Base-by-base conservation (phyloP, 2,113 vertebrate species). In the Martes martes region DNA sequence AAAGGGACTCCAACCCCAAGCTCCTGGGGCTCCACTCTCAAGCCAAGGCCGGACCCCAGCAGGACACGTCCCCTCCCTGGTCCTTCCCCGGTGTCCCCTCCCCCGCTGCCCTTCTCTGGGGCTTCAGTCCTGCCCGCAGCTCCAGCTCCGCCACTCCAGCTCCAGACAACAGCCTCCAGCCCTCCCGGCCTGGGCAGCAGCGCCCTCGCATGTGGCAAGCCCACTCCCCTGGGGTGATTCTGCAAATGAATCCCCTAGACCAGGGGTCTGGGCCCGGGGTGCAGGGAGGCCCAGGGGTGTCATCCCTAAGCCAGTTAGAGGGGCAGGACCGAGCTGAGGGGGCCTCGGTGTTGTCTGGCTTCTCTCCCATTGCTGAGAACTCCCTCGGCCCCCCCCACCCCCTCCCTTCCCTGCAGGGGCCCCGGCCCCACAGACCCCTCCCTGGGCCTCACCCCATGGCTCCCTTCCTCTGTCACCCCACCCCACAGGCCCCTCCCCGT, bases 1-100 rank as follows among this genome's bases (percentile, higher is more conserved):
- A 3, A 9, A 5, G 57, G 28, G 18, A 28, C 4, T 11, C 33
- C 15, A 39, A 4, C 50, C n/a, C 0, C 0, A 0, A 31, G 33
- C 9, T 8, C 23, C 2, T 1, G 21, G 52, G 52, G 23, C 33
- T n/a, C 6, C 2, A 1, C 16, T 18, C 2, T 33, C 13, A 23
- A 55, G 76, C 19, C 21, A 6, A 67, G 45, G 55, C 55, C 26
- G 4, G 59, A 21, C 16, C 1, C 74, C 61, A 9, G 89, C 6
- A 13, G 57, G 71, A 31, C 39, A 6, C 1, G 23, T 36, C 47
- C 21, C 69, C 65, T n/a, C 65, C n/a, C 23, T 42, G 39, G 39
- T 42, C 39, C 45, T 45, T 45, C 45, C 45, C 45, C 45, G 45
- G 7, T 6, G 7, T 45, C 45, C 21, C 69, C 65, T n/a, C 65